Conservation (phyloP, 2,797 vertebrate species). For the Pipistrellus pipistrellus region DNA sequence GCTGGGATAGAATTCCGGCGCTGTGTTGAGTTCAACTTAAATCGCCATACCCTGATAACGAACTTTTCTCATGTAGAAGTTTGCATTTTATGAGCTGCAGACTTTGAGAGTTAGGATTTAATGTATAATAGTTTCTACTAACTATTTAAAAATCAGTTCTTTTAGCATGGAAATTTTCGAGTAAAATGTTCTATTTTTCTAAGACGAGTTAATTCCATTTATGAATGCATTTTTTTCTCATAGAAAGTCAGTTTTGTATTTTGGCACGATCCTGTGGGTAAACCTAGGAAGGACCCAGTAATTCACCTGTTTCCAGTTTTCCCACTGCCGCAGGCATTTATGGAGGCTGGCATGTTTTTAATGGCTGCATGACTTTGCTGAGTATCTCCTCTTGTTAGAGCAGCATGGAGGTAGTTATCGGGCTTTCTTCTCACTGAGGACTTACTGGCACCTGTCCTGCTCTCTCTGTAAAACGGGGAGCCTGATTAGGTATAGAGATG, state of each 20-base stretch:
- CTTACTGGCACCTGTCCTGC: background rate
- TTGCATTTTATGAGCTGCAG: background rate
- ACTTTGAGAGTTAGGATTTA: background rate
- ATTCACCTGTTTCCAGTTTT: background rate
- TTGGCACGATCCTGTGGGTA: background rate
- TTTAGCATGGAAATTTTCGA: background rate
- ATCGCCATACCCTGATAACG: background rate
- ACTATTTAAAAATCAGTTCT: background rate
- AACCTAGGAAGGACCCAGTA: background rate
- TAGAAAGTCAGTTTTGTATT: background rate
- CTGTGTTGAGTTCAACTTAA: background rate
- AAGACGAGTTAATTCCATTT: background rate
- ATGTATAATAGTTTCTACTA: background rate
- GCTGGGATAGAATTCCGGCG: background rate
- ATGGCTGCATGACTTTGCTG: background rate
- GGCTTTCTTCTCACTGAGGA: background rate
- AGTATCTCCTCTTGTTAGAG: background rate
- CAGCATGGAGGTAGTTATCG: background rate
- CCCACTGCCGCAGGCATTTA: background rate
- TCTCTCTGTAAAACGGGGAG: background rate
- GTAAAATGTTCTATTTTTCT: background rate
- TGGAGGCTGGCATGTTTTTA: background rate
- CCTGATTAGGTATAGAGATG: background rate
- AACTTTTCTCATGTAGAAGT: background rate
- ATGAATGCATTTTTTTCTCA: background rate